phyloP scores from a whole-genome alignment of 2,113 vertebrate species.

The Leptodactylus fuscus region DNA sequence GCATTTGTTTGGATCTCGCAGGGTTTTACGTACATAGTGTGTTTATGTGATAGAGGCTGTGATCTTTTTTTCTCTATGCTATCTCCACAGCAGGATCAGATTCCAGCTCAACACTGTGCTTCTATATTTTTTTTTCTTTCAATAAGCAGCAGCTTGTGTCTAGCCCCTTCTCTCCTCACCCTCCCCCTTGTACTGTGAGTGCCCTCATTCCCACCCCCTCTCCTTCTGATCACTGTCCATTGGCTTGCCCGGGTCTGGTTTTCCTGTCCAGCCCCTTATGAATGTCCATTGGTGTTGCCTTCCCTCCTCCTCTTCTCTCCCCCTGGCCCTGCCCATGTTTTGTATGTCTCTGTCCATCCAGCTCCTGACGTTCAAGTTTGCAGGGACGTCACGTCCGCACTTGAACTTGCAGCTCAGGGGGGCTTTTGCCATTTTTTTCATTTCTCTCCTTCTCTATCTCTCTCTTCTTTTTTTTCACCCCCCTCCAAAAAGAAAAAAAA shows the following conservation, averaged over 20 bases:
- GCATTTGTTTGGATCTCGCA: background rate
- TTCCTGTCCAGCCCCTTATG: slow-evolving; percentile 97
- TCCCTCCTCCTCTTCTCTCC: slow-evolving; percentile 91
- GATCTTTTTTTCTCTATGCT: slow-evolving; percentile 38
- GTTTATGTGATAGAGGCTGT: slow-evolving; percentile 25
- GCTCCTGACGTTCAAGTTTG: slow-evolving; percentile 99
- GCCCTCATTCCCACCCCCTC: slow-evolving; percentile 70
- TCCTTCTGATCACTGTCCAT: slow-evolving; percentile 73
- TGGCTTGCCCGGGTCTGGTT: slow-evolving; percentile 83
- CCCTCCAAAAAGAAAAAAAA: slow-evolving; percentile 80
- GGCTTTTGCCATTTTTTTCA: slow-evolving; percentile 98
- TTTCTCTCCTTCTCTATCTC: slow-evolving; percentile 81
- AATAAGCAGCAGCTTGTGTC: slow-evolving; percentile 46
- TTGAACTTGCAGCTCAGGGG: slow-evolving; percentile 99
- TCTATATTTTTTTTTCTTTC: slow-evolving; percentile 26
- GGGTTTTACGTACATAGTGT: slow-evolving; percentile 22
- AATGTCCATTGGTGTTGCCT: slow-evolving; percentile 98
- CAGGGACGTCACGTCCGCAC: slow-evolving; percentile 99
- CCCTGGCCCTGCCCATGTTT: slow-evolving; percentile 96
- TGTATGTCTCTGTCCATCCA: slow-evolving; percentile 98
- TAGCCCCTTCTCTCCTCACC: slow-evolving; percentile 60
- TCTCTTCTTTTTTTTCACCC: slow-evolving; percentile 67
- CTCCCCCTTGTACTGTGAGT: slow-evolving; percentile 61
- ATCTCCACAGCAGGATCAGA: slow-evolving; percentile 48
- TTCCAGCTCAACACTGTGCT: slow-evolving; percentile 42